A percentile compares a stretch with the other conserved stretches of the same genome.
These are phyloP conservation scores for Gorsachius magnificus DNA, from an alignment of 2,797 vertebrate genomes.

Conservation along the genomic window DNA sequence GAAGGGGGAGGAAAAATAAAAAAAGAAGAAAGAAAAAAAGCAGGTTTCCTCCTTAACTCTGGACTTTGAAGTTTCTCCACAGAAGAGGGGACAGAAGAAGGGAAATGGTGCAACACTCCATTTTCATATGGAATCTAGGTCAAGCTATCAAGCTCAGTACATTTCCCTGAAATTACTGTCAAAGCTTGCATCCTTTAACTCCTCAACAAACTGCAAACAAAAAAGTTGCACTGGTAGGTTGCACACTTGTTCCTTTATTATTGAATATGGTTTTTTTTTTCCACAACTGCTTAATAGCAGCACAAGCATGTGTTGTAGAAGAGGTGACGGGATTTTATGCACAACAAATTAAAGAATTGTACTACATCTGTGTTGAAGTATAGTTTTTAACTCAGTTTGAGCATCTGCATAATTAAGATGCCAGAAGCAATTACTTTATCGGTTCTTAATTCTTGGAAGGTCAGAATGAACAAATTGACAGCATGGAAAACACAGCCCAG, in stretches of 20 bases:
- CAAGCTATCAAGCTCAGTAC: neutral
- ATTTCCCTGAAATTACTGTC: constrained; percentile 8
- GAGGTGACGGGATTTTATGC: neutral
- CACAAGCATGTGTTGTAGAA: neutral
- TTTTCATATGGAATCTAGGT: constrained; percentile 35
- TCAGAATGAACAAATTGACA: neutral
- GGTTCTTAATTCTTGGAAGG: neutral
- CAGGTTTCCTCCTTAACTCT: neutral
- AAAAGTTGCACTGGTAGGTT: neutral
- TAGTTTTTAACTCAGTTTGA: neutral
- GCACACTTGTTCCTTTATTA: neutral
- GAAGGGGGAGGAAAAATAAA: neutral
- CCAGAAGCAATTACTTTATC: neutral
- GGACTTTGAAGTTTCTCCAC: neutral
- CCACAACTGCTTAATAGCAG: neutral
- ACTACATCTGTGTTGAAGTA: neutral
- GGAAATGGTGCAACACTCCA: neutral
- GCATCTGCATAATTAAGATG: neutral
- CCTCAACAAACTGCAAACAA: neutral
- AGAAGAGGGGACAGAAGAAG: neutral
- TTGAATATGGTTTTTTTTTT: neutral
- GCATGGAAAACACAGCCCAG: neutral
- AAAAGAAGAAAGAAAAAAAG: neutral
- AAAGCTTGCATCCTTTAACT: constrained; percentile 16
- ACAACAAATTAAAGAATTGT: neutral